Base-by-base conservation (phyloP, 2,797 vertebrate genomes). In the Notamacropus eugenii region DNA sequence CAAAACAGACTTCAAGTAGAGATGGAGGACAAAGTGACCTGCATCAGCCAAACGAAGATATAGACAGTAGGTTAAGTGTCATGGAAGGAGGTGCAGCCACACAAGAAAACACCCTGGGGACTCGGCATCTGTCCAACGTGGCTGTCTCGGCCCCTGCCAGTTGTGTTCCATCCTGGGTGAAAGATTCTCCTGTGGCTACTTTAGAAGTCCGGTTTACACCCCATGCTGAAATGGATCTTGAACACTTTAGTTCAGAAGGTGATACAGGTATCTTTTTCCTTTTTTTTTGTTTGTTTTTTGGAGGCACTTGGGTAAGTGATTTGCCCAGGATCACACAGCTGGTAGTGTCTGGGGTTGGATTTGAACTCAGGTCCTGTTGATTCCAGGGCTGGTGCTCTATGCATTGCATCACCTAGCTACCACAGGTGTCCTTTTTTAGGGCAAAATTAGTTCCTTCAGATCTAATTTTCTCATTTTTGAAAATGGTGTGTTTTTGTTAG, bases 171-270 rank as follows among this genome's bases (percentile, higher is more conserved):
- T 95, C 96, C 93, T 99, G 99, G 99, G 98, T 99, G 97, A 99
- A 98, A 98, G 98, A 99, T 52, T 98, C 99, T 54, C 99, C 99
- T 22, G 98, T 99, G 94, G 67, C 97, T 91, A 97, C 95, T 67
- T 98, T 99, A 97, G 97, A 98, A 11, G 99, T 99, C 91, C 99
- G 99, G 27, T 99, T 99, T 97, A 99, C 99, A 28, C 98, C 98
- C 19, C 98, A 99, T 0, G 99, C 99, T 0, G 98, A 99, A 98
- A 98, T 82, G 97, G 98, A 99, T 91, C 98, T 99, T 3, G 96
- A 92, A 55, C 97, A 97, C 59, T 99, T 99, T 97, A 98, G 99
- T 92, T 97, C 99, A 6, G 46, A 97, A 82, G 97, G 98, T 92
- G 93, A 96, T 54, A 87, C 98, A 98, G 98, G 99, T 99, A 98